Evolutionary conservation across 2,888 invertebrate species (phyloP).

Genomic region (Mythimna impura): DNA sequence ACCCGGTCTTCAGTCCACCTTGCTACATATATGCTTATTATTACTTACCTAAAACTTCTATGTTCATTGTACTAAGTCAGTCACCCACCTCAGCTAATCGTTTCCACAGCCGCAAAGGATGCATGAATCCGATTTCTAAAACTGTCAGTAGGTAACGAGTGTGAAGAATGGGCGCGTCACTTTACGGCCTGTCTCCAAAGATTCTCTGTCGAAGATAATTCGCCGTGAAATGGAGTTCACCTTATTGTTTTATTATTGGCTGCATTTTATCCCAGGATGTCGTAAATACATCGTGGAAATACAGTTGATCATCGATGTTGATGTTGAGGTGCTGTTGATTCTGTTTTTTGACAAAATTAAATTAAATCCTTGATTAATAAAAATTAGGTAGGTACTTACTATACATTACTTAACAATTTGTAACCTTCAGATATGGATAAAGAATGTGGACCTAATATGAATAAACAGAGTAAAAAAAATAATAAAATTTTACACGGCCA

Average conservation of each 20-base stretch:
- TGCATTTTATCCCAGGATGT: constrained; percentile 65
- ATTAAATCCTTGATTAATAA: not conserved
- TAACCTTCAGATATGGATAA: not conserved
- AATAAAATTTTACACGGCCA: not conserved
- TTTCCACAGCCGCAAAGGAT: constrained; percentile 25
- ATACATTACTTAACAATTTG: too few relatives aligned
- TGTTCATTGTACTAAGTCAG: not conserved
- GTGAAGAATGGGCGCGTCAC: constrained; percentile 49
- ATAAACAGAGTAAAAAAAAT: not conserved
- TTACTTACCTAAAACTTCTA: not conserved
- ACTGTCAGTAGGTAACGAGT: constrained; percentile 40
- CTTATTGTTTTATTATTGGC: constrained; percentile 60
- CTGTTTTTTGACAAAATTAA: not conserved
- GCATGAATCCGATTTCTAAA: constrained; percentile 49
- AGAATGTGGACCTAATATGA: not conserved
- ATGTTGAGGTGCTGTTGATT: not conserved
- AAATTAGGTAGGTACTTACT: not conserved
- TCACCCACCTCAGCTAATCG: constrained; percentile 3
- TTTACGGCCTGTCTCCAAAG: constrained; percentile 57
- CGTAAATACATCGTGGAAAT: constrained; percentile 53
- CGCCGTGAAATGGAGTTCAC: constrained; percentile 72
- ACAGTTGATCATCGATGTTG: constrained; percentile 26
- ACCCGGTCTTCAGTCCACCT: too few relatives aligned
- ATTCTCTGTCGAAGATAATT: constrained; percentile 67
- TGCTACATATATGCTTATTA: too few relatives aligned